Percentiles rank a stretch among this genome's conserved stretches.
phyloP scores from a whole-genome alignment of 2,797 vertebrate species.

The Falco rusticolus region DNA sequence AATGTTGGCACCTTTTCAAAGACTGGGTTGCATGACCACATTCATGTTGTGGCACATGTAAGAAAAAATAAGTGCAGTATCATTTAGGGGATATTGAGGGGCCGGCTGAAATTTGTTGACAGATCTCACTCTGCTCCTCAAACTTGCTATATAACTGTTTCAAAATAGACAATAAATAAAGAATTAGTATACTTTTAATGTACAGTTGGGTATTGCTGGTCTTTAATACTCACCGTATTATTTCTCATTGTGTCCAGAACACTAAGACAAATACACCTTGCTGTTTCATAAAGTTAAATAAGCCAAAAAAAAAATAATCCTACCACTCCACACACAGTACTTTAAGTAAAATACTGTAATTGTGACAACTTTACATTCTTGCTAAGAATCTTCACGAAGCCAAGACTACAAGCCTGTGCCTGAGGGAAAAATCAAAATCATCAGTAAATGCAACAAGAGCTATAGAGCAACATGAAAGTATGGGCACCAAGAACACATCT shows the following conservation, averaged over 20 bases:
- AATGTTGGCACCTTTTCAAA: neutral
- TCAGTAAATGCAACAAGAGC: neutral
- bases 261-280: neutral
- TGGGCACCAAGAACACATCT: neutral
- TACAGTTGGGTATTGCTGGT: neutral
- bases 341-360: neutral
- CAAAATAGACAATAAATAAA: neutral
- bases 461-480: neutral
- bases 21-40: neutral
- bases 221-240: neutral
- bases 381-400: neutral
- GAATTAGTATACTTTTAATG: neutral
- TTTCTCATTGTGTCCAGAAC: neutral
- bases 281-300: neutral
- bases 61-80: neutral
- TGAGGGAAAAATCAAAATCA: neutral
- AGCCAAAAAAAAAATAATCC: neutral
- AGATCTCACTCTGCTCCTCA: neutral
- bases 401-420: neutral
- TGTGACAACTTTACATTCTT: neutral
- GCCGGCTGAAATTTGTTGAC: neutral
- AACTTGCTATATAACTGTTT: neutral
- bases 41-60: neutral
- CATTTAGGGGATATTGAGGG: neutral
- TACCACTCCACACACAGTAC: accelerated